Evolutionary conservation across 2,797 vertebrate species (phyloP).

Genomic region (Tenualosa thibaudeaui): DNA sequence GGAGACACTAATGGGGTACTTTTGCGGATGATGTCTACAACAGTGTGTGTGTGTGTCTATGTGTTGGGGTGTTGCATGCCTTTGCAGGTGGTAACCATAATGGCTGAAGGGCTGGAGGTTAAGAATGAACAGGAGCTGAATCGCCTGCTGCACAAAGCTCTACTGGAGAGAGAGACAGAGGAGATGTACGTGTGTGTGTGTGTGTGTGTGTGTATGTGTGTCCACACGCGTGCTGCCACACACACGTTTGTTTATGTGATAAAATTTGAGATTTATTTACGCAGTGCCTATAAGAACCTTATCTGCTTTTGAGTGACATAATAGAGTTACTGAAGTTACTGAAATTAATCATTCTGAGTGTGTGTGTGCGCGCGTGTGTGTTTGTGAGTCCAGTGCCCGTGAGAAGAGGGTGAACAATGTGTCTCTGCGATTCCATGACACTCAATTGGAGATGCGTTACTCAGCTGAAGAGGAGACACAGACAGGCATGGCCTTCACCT

Average conservation of each 20-base stretch:
- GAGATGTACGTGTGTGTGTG: conserved; percentile 78
- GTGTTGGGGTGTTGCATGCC: neutral
- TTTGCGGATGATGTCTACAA: neutral
- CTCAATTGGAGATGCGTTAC: conserved; percentile 84
- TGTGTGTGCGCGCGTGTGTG: neutral
- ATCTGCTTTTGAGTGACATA: too few species aligned
- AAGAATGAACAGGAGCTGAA: conserved; percentile 85
- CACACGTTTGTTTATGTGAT: neutral
- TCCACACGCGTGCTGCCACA: neutral
- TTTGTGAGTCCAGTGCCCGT: neutral
- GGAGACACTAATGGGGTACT: too few species aligned
- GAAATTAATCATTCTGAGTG: neutral
- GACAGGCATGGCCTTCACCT: conserved; percentile 88
- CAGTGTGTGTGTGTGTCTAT: neutral
- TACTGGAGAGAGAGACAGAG: conserved; percentile 85
- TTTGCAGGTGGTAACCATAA: conserved; percentile 60
- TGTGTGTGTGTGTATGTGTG: neutral
- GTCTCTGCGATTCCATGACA: conserved; percentile 84
- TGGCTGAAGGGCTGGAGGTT: conserved; percentile 71
- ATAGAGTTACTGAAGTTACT: neutral
- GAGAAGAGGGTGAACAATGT: conserved; percentile 79
- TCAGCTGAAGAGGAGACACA: conserved; percentile 92
- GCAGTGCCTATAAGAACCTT: neutral
- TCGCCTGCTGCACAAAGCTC: conserved; percentile 83
- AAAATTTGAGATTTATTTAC: neutral